Evolutionary conservation across 2,888 invertebrate species (phyloP).

Genomic region (Drosophila sordidula): DNA sequence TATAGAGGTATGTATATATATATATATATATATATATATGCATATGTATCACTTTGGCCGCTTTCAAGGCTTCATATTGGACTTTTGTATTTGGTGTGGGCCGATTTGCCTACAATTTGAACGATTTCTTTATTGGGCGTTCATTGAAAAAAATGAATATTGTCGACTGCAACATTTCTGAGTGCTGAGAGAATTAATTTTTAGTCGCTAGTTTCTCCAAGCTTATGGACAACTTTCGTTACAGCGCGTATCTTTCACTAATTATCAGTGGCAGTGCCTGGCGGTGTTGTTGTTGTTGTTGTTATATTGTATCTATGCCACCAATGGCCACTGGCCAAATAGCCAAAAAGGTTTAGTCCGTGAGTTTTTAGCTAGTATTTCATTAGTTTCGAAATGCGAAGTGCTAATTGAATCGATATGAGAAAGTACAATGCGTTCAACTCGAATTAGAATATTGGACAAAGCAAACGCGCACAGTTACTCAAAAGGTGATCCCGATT

Average conservation of each 20-base stretch:
- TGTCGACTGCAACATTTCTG: conserved; percentile 3
- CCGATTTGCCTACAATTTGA: neutral
- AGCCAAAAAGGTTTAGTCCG: neutral
- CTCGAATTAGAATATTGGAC: conserved; percentile 18
- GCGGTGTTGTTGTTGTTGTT: conserved; percentile 12
- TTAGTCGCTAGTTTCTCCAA: conserved; percentile 25
- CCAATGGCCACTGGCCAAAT: conserved; percentile 18
- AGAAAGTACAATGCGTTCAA: conserved; percentile 56
- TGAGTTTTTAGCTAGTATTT: conserved; percentile 19
- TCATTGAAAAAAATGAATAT: conserved; percentile 17
- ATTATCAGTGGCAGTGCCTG: conserved; percentile 27
- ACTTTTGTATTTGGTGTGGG: conserved; percentile 4
- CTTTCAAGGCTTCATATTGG: conserved; percentile 21
- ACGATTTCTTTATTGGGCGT: conserved; percentile 17
- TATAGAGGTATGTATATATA: too few species aligned
- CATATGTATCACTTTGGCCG: neutral
- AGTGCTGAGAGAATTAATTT: conserved; percentile 10
- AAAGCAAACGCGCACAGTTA: conserved; percentile 5
- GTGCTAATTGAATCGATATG: conserved; percentile 67
- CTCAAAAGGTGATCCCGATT: conserved; percentile 44
- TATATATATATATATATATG: too few species aligned
- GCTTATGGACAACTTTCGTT: conserved; percentile 52
- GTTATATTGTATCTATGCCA: conserved; percentile 17
- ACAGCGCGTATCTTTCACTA: conserved; percentile 57
- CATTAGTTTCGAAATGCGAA: conserved; percentile 46